Base-by-base conservation (phyloP, 2,888 invertebrate species). In the Allolobophora icterica region DNA sequence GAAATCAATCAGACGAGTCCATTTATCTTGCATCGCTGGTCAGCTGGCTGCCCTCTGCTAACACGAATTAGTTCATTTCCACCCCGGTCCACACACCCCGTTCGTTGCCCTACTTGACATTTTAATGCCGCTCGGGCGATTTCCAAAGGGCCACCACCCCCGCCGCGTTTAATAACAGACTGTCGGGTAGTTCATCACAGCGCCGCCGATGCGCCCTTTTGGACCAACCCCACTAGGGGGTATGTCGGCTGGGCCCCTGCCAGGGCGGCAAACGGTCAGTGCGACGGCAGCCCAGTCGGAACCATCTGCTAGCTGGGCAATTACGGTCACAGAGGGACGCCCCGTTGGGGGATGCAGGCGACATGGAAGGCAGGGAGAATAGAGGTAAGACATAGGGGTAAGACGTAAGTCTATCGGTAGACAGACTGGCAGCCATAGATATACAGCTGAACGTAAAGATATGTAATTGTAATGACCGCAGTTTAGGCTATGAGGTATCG, bases 51-150 rank as follows among this genome's bases (percentile, higher is more conserved):
- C 87, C 35, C 34, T 87, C 38, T 87, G 38, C 38, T 38, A 87
- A 87, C 38, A 87, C 87, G 87, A 35, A 87, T 87, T 87, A 87
- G 38, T 87, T 87, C 87, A 34, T 35, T 87, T 87, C 34, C 87
- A 35, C 38, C 35, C 35, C 19, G 34, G 19, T 87, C 87, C 87
- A 35, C 87, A 15, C 84, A 19, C 24, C 87, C 34, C 15, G 24
- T 21, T 24, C 87, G 87, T 71, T 38, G 35, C 87, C 87, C 87
- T 38, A 33, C 87, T 87, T 87, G 87, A 87, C 87, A 87, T 34
- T 87, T 87, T 87, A 87, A 87, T 87, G 87, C 35, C 71, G 71
- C 71, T 71, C 71, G 71, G n/a, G 71, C 71, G 71, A 71, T n/a
- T 71, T 71, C 71, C 87, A 87, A 87, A 87, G 34, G 87, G 34